These are phyloP conservation scores for Drosophila diplacantha DNA, from an alignment of 2,888 invertebrate species.

Conservation along the genomic window DNA sequence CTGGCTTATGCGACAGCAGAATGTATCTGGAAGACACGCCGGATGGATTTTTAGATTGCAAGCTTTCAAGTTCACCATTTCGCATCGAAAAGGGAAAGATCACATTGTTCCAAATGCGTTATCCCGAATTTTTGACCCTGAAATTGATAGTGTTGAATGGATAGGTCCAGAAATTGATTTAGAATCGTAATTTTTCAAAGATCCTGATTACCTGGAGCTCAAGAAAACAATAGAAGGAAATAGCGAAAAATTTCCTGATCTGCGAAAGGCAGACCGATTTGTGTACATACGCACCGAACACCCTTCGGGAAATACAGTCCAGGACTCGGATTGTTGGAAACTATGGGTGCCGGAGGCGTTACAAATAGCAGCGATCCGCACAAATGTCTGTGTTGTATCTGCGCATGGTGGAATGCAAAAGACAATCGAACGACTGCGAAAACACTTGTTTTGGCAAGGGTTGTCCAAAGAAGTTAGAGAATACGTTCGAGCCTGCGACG, in stretches of 20 bases:
- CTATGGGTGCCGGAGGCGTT: too few relatives aligned
- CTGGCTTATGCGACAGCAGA: background rate
- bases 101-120: constrained; percentile 17
- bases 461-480: background rate
- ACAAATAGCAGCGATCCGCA: too few relatives aligned
- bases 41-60: background rate
- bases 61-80: background rate
- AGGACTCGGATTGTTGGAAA: too few relatives aligned
- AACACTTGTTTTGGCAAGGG: constrained; percentile 23
- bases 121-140: background rate
- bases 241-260: constrained; percentile 1
- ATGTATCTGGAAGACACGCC: background rate
- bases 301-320: too few relatives aligned
- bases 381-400: too few relatives aligned
- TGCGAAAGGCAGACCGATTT: background rate
- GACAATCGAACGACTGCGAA: too few relatives aligned
- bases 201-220: background rate
- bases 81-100: constrained; percentile 17
- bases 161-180: constrained; percentile 13
- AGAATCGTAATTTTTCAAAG: constrained; percentile 1
- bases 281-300: constrained; percentile 15
- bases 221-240: background rate
- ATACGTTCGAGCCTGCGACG: background rate
- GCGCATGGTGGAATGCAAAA: too few relatives aligned
- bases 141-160: background rate